Conservation (phyloP, 2,888 invertebrate genomes). For the Spisula solida region DNA sequence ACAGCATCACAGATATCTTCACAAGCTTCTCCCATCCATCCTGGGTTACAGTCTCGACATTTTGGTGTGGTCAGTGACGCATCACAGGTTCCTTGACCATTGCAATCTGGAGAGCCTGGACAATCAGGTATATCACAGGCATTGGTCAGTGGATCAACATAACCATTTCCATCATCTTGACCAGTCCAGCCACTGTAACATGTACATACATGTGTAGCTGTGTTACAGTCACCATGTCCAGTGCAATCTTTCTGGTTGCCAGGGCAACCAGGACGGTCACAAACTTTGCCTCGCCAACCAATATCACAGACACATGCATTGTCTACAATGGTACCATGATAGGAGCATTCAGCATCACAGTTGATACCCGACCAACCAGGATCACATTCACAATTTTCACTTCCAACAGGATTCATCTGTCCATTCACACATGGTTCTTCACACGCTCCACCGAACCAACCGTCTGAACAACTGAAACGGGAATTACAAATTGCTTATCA, state of each 20-base stretch:
- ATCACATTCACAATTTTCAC: constrained; percentile 75
- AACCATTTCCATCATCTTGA: constrained; percentile 41
- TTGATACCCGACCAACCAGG: constrained; percentile 77
- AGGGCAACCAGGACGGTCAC: constrained; percentile 81
- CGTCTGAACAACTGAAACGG: constrained; percentile 27
- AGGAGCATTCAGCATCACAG: constrained; percentile 79
- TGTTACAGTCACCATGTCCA: constrained; percentile 79
- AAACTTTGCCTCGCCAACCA: constrained; percentile 79
- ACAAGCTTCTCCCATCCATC: constrained; percentile 80
- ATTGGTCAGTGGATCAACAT: constrained; percentile 51
- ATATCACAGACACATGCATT: constrained; percentile 75
- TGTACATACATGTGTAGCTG: constrained; percentile 73
- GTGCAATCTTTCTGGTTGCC: constrained; percentile 76
- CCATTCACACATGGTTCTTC: constrained; percentile 77
- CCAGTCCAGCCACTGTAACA: constrained; percentile 82
- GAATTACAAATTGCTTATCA: too few species aligned
- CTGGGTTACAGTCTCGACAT: constrained; percentile 73
- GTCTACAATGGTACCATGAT: constrained; percentile 74
- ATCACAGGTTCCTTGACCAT: constrained; percentile 75
- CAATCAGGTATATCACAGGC: constrained; percentile 80
- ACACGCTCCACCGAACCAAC: constrained; percentile 77
- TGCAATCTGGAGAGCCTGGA: constrained; percentile 81
- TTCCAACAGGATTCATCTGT: constrained; percentile 71
- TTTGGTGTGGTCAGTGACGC: constrained; percentile 70
- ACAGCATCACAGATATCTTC: constrained; percentile 73